Evolutionary conservation across 2,797 vertebrate genomes (phyloP).

Genomic region (Geotrypetes seraphini): DNA sequence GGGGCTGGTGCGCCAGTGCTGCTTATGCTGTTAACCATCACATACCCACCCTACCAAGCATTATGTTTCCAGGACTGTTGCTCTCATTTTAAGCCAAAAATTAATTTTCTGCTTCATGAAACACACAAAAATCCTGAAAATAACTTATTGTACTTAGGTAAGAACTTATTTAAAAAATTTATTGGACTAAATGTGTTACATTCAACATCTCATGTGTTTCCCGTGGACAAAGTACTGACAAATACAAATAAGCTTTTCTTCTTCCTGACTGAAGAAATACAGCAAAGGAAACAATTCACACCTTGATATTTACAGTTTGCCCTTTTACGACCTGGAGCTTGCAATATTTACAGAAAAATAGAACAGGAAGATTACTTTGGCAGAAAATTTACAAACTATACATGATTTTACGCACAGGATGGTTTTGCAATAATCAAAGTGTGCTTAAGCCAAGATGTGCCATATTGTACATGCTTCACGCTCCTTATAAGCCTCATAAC

Average conservation of each 20-base stretch:
- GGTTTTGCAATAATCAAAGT: conserved; percentile 25
- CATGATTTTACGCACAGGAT: conserved; percentile 44
- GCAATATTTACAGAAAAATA: conserved; percentile 79
- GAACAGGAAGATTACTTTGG: conserved; percentile 55
- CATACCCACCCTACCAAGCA: no score
- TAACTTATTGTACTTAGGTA: conserved; percentile 57
- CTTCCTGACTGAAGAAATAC: conserved; percentile 59
- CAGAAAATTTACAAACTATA: conserved; percentile 39
- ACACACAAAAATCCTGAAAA: no score
- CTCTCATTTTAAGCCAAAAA: no score
- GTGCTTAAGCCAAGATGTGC: no score
- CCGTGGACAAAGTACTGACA: conserved; percentile 70
- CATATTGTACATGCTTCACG: no score
- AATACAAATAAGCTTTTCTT: conserved; percentile 72
- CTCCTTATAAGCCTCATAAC: no score
- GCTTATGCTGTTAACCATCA: no score
- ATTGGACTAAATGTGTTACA: conserved; percentile 89
- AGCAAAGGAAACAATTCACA: conserved; percentile 60
- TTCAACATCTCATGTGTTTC: conserved; percentile 78
- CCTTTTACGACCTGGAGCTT: conserved; percentile 67
- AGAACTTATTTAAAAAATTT: conserved; percentile 87
- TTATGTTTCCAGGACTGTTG: no score
- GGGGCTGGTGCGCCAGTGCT: no score
- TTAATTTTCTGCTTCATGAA: no score
- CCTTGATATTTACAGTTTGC: conserved; percentile 79